phyloP scores from a whole-genome alignment of 2,888 invertebrate species.

The Hemicrepidius hirtus region DNA sequence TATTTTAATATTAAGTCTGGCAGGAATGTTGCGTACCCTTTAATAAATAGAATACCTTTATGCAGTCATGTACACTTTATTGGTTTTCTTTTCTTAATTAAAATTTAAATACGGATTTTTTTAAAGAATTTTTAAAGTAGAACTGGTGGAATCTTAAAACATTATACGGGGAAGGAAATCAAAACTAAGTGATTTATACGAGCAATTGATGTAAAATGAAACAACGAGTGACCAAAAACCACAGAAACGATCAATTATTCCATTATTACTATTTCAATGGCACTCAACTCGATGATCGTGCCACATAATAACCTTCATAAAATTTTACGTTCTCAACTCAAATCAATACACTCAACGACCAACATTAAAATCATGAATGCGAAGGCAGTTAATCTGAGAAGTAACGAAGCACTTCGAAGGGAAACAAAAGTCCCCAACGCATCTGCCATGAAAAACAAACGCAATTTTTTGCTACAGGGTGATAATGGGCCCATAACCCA shows the following conservation, averaged over 20 bases:
- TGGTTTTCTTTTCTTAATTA: slow-evolving; percentile 39
- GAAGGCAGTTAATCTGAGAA: slow-evolving; percentile 62
- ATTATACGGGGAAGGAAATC: slow-evolving; percentile 11
- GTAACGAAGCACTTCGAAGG: slow-evolving; percentile 59
- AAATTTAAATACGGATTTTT: slow-evolving; percentile 23
- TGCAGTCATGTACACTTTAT: slow-evolving; percentile 43
- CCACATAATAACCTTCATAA: slow-evolving; percentile 68
- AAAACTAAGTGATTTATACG: slow-evolving; percentile 37
- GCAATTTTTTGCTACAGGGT: slow-evolving; percentile 55
- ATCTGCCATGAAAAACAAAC: slow-evolving; percentile 55
- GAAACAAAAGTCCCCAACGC: slow-evolving; percentile 53
- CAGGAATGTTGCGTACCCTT: slow-evolving; percentile 57
- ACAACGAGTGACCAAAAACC: slow-evolving; percentile 65
- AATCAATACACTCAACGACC: slow-evolving; percentile 66
- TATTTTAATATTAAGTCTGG: slow-evolving; percentile 60
- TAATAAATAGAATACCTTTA: slow-evolving; percentile 57
- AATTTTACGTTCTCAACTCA: slow-evolving; percentile 68
- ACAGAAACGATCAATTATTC: slow-evolving; percentile 67
- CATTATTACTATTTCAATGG: slow-evolving; percentile 68
- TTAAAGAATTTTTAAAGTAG: no score
- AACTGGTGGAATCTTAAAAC: neutral
- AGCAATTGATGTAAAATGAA: slow-evolving; percentile 45
- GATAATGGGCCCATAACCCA: slow-evolving; percentile 61
- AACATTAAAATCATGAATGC: slow-evolving; percentile 65
- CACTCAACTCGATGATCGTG: slow-evolving; percentile 67